Conservation (phyloP, 2,888 invertebrate species). For the Lepas anatifera region DNA sequence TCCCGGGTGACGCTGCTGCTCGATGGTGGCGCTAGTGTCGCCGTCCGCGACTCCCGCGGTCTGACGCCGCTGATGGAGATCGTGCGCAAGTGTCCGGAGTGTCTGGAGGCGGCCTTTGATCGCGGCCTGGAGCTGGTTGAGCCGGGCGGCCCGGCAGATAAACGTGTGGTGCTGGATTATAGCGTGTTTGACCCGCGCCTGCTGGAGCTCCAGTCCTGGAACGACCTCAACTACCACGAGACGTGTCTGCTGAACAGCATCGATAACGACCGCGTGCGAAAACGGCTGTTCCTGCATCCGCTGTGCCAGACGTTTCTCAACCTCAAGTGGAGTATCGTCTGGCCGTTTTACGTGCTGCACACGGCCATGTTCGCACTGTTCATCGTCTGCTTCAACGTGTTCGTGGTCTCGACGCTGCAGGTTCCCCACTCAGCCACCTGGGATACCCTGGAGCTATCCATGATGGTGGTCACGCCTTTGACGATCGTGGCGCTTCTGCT, state of each 20-base stretch:
- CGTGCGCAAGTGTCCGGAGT: neutral
- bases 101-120: neutral
- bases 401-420: neutral
- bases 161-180: neutral
- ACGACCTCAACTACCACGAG: neutral
- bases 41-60: constrained; percentile 18
- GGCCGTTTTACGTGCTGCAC: neutral
- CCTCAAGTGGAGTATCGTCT: neutral
- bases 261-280: neutral
- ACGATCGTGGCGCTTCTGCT: neutral
- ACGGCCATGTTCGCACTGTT: neutral
- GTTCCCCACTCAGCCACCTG: too few relatives aligned
- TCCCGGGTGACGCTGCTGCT: constrained; percentile 18
- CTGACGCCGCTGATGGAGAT: constrained; percentile 18
- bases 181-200: constrained; percentile 5
- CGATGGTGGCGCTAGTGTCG: constrained; percentile 16
- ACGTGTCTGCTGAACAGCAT: neutral
- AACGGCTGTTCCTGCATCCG: neutral
- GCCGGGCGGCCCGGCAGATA: neutral
- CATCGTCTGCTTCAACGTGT: constrained; percentile 8
- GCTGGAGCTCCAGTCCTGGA: neutral
- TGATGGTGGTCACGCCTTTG: neutral
- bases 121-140: neutral
- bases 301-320: constrained; percentile 6
- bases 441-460: neutral